Conservation (phyloP, 2,797 vertebrate species). For the Lepilemur septentrionalis region DNA sequence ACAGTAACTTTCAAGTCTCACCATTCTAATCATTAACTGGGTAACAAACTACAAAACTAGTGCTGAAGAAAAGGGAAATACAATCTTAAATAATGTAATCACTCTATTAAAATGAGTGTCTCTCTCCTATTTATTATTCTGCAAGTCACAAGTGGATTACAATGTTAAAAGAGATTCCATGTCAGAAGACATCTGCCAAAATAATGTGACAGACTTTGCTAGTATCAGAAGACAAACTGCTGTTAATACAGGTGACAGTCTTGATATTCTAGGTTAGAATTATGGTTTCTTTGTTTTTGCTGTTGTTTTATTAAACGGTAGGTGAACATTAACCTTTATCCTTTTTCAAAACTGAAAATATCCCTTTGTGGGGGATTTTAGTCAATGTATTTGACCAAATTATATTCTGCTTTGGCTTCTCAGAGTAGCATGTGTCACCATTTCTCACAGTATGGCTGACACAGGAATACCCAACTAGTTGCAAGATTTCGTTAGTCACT, state of each 20-base stretch:
- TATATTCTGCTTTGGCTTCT: not conserved
- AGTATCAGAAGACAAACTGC: not conserved
- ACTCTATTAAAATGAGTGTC: not conserved
- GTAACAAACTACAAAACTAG: not conserved
- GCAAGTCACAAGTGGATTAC: not conserved
- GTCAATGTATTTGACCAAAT: not conserved
- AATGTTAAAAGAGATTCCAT: not conserved
- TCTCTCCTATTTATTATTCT: not conserved
- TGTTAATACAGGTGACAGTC: not conserved
- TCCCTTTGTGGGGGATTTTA: not conserved
- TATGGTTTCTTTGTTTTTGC: not conserved
- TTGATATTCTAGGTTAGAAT: not conserved
- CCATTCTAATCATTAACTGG: not conserved
- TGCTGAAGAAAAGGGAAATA: not conserved
- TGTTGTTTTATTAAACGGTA: not conserved
- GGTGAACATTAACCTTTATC: not conserved
- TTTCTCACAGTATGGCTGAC: not conserved
- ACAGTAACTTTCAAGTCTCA: not conserved
- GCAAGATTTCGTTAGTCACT: not conserved
- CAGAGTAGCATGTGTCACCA: not conserved
- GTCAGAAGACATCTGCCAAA: not conserved
- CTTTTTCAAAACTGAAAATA: conserved; percentile 17
- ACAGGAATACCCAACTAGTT: not conserved
- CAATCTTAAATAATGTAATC: not conserved
- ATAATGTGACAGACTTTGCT: not conserved